phyloP scores from a whole-genome alignment of 2,113 vertebrate genomes.

The Triplophysa tibetana region DNA sequence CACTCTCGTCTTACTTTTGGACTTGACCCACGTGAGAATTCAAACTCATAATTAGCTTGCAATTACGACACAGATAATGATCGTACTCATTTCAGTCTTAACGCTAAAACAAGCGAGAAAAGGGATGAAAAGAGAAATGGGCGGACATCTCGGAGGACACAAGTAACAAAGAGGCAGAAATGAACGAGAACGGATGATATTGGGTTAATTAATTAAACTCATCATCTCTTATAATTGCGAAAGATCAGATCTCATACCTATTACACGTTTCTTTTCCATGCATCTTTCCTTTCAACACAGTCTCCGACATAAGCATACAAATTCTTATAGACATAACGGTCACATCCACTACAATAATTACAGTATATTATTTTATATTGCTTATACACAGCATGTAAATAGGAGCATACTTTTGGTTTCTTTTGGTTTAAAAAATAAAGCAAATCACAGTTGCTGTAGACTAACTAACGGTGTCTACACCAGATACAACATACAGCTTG shows the following conservation, averaged over 20 bases:
- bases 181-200: slow-evolving; percentile 61
- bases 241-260: slow-evolving; percentile 63
- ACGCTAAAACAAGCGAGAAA: slow-evolving; percentile 68
- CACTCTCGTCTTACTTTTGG: slow-evolving; percentile 58
- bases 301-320: background rate
- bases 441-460: too few relatives aligned
- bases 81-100: slow-evolving; percentile 63
- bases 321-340: background rate
- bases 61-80: slow-evolving; percentile 72
- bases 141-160: slow-evolving; percentile 66
- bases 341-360: background rate
- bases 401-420: too few relatives aligned
- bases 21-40: slow-evolving; percentile 66
- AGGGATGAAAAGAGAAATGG: slow-evolving; percentile 44
- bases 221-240: slow-evolving; percentile 67
- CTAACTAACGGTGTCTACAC: too few relatives aligned
- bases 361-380: background rate
- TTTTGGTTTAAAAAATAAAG: too few relatives aligned
- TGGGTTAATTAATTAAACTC: slow-evolving; percentile 71
- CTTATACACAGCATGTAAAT: background rate
- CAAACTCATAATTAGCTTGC: slow-evolving; percentile 74
- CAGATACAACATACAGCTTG: too few relatives aligned
- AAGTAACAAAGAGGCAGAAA: slow-evolving; percentile 68
- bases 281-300: background rate
- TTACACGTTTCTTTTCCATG: slow-evolving; percentile 53